Conservation (phyloP, 2,113 vertebrate genomes). For the Dicentrarchus labrax region DNA sequence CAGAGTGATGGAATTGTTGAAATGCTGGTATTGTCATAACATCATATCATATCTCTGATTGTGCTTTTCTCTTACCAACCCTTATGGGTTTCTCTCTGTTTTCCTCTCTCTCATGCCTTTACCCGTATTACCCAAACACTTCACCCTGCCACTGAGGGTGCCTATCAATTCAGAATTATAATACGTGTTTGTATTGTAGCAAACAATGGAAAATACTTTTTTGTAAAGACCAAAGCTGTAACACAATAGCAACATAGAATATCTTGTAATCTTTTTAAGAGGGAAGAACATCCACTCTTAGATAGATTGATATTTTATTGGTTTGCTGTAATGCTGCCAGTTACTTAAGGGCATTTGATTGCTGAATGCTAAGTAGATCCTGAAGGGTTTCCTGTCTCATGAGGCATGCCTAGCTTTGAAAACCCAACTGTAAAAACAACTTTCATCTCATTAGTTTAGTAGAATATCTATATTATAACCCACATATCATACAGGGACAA, state of each 20-base stretch:
- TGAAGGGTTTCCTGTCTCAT: neutral
- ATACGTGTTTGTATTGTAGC: neutral
- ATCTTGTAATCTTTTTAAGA: slow-evolving; percentile 1
- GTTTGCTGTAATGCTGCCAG: slow-evolving; percentile 25
- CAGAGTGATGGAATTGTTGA: slow-evolving; percentile 55
- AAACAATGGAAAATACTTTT: slow-evolving; percentile 1
- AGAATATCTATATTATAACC: neutral
- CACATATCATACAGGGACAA: neutral
- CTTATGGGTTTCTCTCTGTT: neutral
- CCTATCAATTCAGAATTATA: slow-evolving; percentile 27
- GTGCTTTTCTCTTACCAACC: neutral
- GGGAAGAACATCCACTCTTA: neutral
- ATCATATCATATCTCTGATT: slow-evolving; percentile 1
- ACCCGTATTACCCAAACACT: slow-evolving; percentile 16
- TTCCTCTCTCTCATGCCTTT: slow-evolving; percentile 8
- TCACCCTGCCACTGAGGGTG: neutral
- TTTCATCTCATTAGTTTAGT: neutral
- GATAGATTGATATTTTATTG: slow-evolving; percentile 18
- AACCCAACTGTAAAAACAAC: neutral
- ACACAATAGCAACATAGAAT: neutral
- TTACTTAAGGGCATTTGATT: slow-evolving; percentile 22
- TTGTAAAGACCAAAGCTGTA: neutral
- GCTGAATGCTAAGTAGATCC: neutral
- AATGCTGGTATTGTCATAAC: slow-evolving; percentile 32
- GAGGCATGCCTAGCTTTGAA: neutral